Conservation (phyloP, 64 coral and sea anemone species). For the Dendrophyllia cribrosa region DNA sequence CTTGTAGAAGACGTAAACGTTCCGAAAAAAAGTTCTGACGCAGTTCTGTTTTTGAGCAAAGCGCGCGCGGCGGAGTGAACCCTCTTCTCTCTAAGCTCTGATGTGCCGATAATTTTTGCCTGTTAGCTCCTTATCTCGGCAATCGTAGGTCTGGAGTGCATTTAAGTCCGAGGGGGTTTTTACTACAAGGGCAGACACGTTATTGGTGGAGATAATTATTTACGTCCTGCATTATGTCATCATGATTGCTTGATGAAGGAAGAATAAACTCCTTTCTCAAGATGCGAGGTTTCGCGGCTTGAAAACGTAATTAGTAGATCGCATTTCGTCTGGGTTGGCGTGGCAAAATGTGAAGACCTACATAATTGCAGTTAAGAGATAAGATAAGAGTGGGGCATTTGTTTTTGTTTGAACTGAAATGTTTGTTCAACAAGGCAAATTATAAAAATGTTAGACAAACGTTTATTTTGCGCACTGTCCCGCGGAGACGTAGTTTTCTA, state of each 20-base stretch:
- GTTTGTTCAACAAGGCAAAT: not conserved
- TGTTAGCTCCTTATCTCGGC: conserved; percentile 53
- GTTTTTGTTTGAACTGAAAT: conserved; percentile 28
- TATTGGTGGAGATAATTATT: conserved; percentile 48
- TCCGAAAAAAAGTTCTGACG: not conserved
- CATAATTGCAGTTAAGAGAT: conserved; percentile 71
- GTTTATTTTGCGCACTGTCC: not conserved
- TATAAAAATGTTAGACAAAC: not conserved
- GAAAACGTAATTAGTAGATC: conserved; percentile 79
- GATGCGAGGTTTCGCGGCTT: conserved; percentile 55
- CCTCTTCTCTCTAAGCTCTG: conserved; percentile 20
- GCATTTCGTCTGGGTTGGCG: conserved; percentile 73
- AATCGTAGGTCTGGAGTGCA: conserved; percentile 37
- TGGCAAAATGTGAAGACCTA: conserved; percentile 45
- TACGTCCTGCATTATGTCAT: conserved; percentile 51
- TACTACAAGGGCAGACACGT: conserved; percentile 6
- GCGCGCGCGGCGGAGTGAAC: not conserved
- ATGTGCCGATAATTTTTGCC: conserved; percentile 41
- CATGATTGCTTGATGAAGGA: conserved; percentile 68
- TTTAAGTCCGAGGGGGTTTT: conserved; percentile 36
- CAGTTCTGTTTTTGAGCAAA: not conserved
- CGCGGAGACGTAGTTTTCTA: not conserved
- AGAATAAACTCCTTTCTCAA: conserved; percentile 63
- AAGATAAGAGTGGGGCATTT: conserved; percentile 66
- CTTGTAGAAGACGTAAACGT: too few species aligned